Base-by-base conservation (phyloP, 2,888 invertebrate genomes). In the Desoria tigrina region DNA sequence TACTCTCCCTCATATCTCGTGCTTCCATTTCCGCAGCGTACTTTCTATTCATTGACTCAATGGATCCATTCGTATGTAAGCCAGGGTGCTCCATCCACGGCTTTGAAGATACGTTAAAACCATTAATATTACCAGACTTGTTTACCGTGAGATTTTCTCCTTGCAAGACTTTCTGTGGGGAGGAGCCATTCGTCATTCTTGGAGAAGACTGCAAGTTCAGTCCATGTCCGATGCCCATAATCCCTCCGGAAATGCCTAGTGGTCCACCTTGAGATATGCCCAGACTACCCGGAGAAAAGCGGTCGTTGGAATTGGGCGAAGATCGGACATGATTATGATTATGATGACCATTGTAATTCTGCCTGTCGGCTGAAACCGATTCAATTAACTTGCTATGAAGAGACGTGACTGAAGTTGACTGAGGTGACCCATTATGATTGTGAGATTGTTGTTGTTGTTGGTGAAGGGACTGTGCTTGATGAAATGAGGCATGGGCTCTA, bases 321-420 rank as follows among this genome's bases (percentile, higher is more conserved):
- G 45, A 45, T 11, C 32, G 58, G 32, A 60, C 60, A 24, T 69
- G 71, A 28, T 68, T 65, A 45, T 67, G 66, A 55, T 55, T 61
- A 14, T 56, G 63, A 11, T 59, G 65, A 55, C 63, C 57, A 26
- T 71, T 65, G 53, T 62, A 72, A 51, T 63, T 68, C 50, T 72
- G 72, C 53, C 73, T 68, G 28, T 62, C 49, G 28, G 66, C 45
- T 45, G 66, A 64, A 14, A 71, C 72, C 51, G 55, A 73, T 45
- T 74, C 72, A 45, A 74, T 73, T n/a, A 72, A 60, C 57, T 72
- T 72, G 45, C 63, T 68, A 59, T 75, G 74, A 42, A 74, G 65
- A 9, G 69, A 68, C n/a, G 71, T 72, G 6, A 71, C 70, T 9
- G 73, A 67, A 0, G 72, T 71, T 11, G 66, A 65, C 53, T 64